A percentile compares a stretch with the other conserved stretches of the same genome.
Evolutionary conservation across 2,888 invertebrate genomes (phyloP).

Genomic region (Chymomyza fuscimana): DNA sequence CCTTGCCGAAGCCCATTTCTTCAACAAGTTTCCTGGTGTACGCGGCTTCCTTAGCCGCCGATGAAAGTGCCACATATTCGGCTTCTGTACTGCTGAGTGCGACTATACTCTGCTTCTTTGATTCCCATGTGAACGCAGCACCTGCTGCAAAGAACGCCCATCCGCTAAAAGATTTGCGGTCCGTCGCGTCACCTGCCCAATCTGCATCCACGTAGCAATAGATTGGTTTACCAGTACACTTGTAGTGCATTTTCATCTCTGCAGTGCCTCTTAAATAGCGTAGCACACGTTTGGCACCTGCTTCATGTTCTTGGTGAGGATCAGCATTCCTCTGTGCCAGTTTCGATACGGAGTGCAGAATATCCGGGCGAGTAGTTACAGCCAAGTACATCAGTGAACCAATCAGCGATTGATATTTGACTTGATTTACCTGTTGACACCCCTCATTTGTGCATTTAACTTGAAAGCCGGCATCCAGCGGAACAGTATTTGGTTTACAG

Average conservation of each 20-base stretch:
- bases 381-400: slow-evolving; percentile 44
- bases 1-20: slow-evolving; percentile 24
- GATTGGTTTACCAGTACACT: no score
- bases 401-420: slow-evolving; percentile 38
- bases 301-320: slow-evolving; percentile 27
- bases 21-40: slow-evolving; percentile 24
- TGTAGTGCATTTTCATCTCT: no score
- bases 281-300: slow-evolving; percentile 9
- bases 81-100: slow-evolving; percentile 27
- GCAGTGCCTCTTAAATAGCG: no score
- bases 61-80: slow-evolving; percentile 24
- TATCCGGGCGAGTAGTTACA: slow-evolving; percentile 38
- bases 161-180: slow-evolving; percentile 37
- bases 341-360: slow-evolving; percentile 31
- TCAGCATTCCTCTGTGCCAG: slow-evolving; percentile 24
- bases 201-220: slow-evolving; percentile 29
- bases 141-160: slow-evolving; percentile 24
- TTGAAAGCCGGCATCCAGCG: slow-evolving; percentile 19
- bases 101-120: slow-evolving; percentile 23
- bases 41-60: slow-evolving; percentile 33
- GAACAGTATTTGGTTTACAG: slow-evolving; percentile 15
- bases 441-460: slow-evolving; percentile 16
- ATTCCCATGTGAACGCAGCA: slow-evolving; percentile 15
- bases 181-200: slow-evolving; percentile 29
- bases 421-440: slow-evolving; percentile 16